Evolutionary conservation across 1,140 invertebrate species (phyloP).

Genomic region (Ericerus pela): DNA sequence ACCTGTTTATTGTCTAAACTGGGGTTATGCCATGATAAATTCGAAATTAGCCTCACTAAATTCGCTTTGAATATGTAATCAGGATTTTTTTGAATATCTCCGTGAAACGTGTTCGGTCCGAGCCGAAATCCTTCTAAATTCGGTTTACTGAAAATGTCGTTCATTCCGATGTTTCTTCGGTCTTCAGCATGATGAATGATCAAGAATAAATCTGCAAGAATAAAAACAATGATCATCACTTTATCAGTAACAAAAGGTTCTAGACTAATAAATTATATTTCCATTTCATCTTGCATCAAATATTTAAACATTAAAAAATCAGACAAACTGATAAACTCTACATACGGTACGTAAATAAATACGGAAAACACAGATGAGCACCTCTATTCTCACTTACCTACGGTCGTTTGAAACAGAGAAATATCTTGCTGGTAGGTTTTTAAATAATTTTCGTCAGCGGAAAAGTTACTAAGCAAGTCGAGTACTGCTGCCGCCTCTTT

Average conservation of each 20-base stretch:
- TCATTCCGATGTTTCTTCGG: background rate
- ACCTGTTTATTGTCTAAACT: constrained; percentile 4
- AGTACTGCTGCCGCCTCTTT: constrained; percentile 1
- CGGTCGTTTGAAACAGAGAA: background rate
- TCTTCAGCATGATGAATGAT: background rate
- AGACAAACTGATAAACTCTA: too few species aligned
- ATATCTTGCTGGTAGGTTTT: constrained; percentile 3
- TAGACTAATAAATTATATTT: too few species aligned
- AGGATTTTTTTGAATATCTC: background rate
- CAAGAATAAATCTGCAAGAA: background rate
- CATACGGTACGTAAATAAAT: too few species aligned
- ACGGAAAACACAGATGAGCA: too few species aligned
- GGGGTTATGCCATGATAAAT: constrained; percentile 4
- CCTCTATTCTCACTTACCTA: too few species aligned
- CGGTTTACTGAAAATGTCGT: background rate
- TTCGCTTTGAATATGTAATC: constrained; percentile 1
- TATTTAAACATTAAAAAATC: too few species aligned
- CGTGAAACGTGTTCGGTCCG: background rate
- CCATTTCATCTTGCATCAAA: too few species aligned
- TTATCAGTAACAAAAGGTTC: too few species aligned
- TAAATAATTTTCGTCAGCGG: background rate
- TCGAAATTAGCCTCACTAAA: background rate
- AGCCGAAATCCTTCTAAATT: background rate
- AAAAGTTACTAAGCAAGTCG: constrained; percentile 3
- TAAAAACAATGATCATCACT: background rate